These are phyloP conservation scores for Microplitis manilae DNA, from an alignment of 2,888 invertebrate species.

Conservation along the genomic window DNA sequence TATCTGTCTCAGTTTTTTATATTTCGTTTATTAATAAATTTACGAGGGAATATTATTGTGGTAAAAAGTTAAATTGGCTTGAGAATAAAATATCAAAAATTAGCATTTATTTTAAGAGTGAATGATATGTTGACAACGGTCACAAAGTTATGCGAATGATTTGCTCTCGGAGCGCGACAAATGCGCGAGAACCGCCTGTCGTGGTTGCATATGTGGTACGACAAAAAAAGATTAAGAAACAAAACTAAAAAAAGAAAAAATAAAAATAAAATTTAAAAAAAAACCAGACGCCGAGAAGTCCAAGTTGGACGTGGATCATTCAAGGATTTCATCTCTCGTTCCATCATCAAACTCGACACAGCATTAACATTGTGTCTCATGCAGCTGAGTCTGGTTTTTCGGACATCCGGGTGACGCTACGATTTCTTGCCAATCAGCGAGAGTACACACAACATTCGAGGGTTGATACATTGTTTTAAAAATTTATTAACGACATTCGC, in stretches of 20 bases:
- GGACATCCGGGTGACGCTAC: constrained; percentile 48
- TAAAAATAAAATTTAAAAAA: constrained; percentile 7
- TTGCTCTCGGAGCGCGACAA: constrained; percentile 29
- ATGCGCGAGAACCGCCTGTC: constrained; percentile 36
- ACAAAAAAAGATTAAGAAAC: not conserved
- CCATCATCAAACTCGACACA: constrained; percentile 7
- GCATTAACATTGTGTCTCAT: constrained; percentile 54
- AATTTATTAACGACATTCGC: constrained; percentile 27
- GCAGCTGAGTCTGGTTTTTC: constrained; percentile 53
- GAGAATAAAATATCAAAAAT: constrained; percentile 10
- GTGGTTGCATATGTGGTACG: constrained; percentile 18
- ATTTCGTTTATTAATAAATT: not conserved
- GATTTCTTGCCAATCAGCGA: constrained; percentile 58
- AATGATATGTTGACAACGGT: constrained; percentile 36
- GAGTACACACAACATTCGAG: constrained; percentile 26
- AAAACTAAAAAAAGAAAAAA: not conserved
- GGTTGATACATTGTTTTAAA: constrained; percentile 33
- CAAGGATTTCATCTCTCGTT: constrained; percentile 37
- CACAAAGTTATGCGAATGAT: constrained; percentile 31
- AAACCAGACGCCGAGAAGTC: constrained; percentile 32
- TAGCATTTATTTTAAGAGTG: constrained; percentile 23
- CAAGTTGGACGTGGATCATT: constrained; percentile 40
- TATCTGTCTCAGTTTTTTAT: not conserved
- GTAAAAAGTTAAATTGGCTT: not conserved
- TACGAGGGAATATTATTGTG: not conserved